These are phyloP conservation scores for Idris sp. DNA, from an alignment of 1,140 invertebrate genomes.

Conservation along the genomic window DNA sequence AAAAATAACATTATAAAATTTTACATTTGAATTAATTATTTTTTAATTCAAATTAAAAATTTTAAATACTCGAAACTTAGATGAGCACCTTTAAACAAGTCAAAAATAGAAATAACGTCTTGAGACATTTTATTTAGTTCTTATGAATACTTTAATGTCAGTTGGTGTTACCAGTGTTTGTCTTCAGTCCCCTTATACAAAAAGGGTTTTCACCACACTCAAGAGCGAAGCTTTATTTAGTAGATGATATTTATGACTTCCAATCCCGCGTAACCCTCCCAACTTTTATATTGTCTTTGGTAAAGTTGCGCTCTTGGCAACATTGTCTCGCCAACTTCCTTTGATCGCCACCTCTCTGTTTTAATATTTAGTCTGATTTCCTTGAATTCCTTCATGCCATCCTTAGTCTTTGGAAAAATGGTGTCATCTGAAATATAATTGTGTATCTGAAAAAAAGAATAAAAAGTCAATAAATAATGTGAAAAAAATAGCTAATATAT, in stretches of 20 bases:
- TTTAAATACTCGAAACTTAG: too few relatives aligned
- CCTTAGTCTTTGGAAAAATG: too few relatives aligned
- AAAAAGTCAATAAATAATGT: too few relatives aligned
- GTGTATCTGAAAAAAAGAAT: too few relatives aligned
- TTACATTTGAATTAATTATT: too few relatives aligned
- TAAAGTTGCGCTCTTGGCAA: slow-evolving; percentile 43
- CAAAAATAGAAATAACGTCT: slow-evolving; percentile 57
- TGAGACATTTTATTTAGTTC: slow-evolving; percentile 39
- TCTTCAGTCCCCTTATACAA: slow-evolving; percentile 67
- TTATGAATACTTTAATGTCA: slow-evolving; percentile 73
- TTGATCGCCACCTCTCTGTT: not conserved
- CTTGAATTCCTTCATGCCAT: not conserved
- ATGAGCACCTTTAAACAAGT: too few relatives aligned
- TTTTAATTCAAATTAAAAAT: too few relatives aligned
- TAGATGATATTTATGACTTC: slow-evolving; percentile 78
- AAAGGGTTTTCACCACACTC: slow-evolving; percentile 70
- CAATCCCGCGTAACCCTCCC: slow-evolving; percentile 68
- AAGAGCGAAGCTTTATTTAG: slow-evolving; percentile 76
- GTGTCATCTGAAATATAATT: too few relatives aligned
- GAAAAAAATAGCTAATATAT: too few relatives aligned
- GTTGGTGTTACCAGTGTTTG: slow-evolving; percentile 69
- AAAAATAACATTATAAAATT: too few relatives aligned
- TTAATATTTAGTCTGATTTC: not conserved
- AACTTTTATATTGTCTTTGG: slow-evolving; percentile 75
- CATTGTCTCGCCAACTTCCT: slow-evolving; percentile 23